phyloP scores from a whole-genome alignment of 2,113 vertebrate genomes.

The Callospermophilus lateralis region DNA sequence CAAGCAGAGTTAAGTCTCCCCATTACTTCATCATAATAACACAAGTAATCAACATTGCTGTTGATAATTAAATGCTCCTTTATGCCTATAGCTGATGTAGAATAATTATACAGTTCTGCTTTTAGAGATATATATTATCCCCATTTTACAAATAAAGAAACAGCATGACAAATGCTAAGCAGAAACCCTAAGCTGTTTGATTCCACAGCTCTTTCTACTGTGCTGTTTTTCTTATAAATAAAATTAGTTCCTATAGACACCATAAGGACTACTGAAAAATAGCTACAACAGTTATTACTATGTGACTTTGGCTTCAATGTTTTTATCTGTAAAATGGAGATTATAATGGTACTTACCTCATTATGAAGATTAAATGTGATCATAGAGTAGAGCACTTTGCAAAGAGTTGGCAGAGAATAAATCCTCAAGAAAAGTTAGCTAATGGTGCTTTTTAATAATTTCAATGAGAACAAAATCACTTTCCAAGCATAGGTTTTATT shows the following conservation, averaged over 20 bases:
- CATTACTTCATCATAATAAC: not conserved
- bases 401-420: slow-evolving; percentile 30
- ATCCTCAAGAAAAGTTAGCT: slow-evolving; percentile 53
- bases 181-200: not conserved
- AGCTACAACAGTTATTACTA: not conserved
- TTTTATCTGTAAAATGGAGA: slow-evolving; percentile 39
- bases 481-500: slow-evolving; percentile 58
- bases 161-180: not conserved
- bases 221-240: not conserved
- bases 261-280: slow-evolving; percentile 8
- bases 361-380: slow-evolving; percentile 40
- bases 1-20: not conserved
- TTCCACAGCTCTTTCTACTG: not conserved
- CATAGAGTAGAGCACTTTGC: not conserved
- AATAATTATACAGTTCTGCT: not conserved
- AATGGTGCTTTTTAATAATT: slow-evolving; percentile 39
- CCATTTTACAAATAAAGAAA: not conserved
- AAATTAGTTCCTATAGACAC: slow-evolving; percentile 51
- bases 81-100: not conserved
- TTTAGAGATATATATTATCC: not conserved
- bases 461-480: slow-evolving; percentile 45
- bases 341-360: not conserved
- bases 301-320: not conserved
- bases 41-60: not conserved
- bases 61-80: not conserved